These are phyloP conservation scores for Coleophora flavipennella DNA, from an alignment of 2,888 invertebrate species.

Conservation along the genomic window DNA sequence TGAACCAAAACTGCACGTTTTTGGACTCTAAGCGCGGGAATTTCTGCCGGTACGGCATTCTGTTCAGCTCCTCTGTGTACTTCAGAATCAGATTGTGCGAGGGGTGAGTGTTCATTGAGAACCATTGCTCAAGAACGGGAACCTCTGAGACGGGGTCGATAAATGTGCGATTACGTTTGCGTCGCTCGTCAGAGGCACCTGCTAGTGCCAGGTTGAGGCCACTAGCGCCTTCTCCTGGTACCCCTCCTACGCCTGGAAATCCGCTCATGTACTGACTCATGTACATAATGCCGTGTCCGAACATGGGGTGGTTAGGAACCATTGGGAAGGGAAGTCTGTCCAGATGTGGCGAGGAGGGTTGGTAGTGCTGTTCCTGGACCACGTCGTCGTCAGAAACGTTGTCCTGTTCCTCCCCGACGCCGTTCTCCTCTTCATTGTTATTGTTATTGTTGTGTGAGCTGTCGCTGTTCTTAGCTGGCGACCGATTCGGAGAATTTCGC, in stretches of 20 bases:
- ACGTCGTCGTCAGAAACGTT: slow-evolving; percentile 65
- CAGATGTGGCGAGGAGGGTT: slow-evolving; percentile 51
- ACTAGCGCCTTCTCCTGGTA: slow-evolving; percentile 71
- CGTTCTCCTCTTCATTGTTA: slow-evolving; percentile 64
- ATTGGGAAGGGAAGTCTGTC: slow-evolving; percentile 80
- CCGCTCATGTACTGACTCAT: slow-evolving; percentile 88
- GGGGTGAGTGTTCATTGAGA: slow-evolving; percentile 97
- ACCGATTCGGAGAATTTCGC: slow-evolving; percentile 58
- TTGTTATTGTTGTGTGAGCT: slow-evolving; percentile 64
- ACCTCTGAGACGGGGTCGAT: slow-evolving; percentile 99
- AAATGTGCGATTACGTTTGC: slow-evolving; percentile 97
- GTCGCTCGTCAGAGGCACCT: slow-evolving; percentile 84
- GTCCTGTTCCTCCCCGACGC: slow-evolving; percentile 64
- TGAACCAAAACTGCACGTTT: slow-evolving; percentile 99
- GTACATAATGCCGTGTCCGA: slow-evolving; percentile 91
- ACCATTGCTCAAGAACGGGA: slow-evolving; percentile 95
- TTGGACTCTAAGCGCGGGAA: slow-evolving; percentile 99
- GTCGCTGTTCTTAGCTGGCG: slow-evolving; percentile 71
- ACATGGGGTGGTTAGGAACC: slow-evolving; percentile 88
- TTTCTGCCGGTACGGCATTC: slow-evolving; percentile 97
- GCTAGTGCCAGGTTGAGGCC: slow-evolving; percentile 77
- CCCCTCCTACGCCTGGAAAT: slow-evolving; percentile 67
- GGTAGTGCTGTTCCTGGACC: slow-evolving; percentile 55
- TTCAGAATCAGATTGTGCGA: slow-evolving; percentile 97
- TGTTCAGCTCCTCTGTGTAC: slow-evolving; percentile 97